Evolutionary conservation across 2,113 vertebrate species (phyloP).

Genomic region (Mormyrus lacerda): DNA sequence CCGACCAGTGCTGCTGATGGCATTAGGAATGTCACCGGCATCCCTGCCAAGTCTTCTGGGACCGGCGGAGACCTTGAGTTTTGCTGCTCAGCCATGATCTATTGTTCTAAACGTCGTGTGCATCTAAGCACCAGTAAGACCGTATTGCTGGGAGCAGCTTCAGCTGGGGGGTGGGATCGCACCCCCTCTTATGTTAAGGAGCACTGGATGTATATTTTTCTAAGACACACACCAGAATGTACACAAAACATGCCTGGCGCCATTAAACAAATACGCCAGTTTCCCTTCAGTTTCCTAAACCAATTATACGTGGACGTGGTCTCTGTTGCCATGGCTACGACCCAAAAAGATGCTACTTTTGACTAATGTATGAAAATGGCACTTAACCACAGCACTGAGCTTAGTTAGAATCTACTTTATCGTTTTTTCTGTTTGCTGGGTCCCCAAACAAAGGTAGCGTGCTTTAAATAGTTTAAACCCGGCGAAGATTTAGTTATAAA

Average conservation of each 20-base stretch:
- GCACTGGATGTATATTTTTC: neutral
- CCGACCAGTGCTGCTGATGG: neutral
- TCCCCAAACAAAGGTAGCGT: neutral
- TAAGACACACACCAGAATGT: neutral
- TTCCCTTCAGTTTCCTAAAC: neutral
- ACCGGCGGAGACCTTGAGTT: neutral
- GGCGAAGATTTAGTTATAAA: neutral
- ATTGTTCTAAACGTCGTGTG: neutral
- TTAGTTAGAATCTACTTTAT: neutral
- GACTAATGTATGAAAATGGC: constrained; percentile 6
- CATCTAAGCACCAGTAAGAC: neutral
- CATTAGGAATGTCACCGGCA: neutral
- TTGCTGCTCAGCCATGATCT: neutral
- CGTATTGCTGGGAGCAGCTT: neutral
- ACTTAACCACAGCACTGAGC: neutral
- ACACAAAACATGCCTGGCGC: neutral
- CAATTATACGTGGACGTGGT: neutral
- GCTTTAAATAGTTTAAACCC: neutral
- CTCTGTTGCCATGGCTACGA: constrained; percentile 8
- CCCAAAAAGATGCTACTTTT: constrained; percentile 18
- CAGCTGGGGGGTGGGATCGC: neutral
- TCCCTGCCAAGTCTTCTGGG: neutral
- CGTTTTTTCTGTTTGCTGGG: neutral
- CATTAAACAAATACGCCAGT: neutral
- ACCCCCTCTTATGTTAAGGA: neutral